Base-by-base conservation (phyloP, 2,888 invertebrate genomes). In the Drosophila trichaetosa region DNA sequence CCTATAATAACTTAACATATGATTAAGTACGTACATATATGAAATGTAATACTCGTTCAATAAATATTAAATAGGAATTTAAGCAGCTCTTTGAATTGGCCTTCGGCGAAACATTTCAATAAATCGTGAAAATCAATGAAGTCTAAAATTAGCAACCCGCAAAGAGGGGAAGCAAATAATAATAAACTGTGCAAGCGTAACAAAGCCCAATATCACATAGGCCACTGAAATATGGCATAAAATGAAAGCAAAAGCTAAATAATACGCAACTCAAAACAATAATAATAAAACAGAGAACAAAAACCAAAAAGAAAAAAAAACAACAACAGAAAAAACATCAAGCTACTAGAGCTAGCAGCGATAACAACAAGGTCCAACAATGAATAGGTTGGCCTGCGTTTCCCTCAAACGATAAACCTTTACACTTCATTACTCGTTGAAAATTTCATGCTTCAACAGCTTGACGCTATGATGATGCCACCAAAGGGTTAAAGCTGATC, bases 381-480 rank as follows among this genome's bases (percentile, higher is more conserved):
- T 52, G 36, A 77, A 62, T 69, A 36, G 58, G 65, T 42, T 65
- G 76, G 68, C 69, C 66, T 80, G 79, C 69, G 76, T 73, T 79
- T 80, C 69, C 71, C 77, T 87, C 78, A 70, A 87, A 73, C 89
- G 87, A 87, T 87, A 87, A 89, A 87, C 89, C 89, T 85, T 89
- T 87, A 72, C 87, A 80, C 85, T 87, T 87, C 87, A 87, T 87
- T 87, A 89, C 76, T 67, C 82, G 72, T 85, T 71, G 68, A 80
- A 85, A 87, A 89, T 89, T 87, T 87, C 87, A 89, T 79, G 87
- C 87, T 82, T 69, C 82, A 87, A 89, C 89, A 87, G 87, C 87
- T 87, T 78, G 70, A 63, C 68, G 79, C 72, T 82, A 65, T 72
- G 86, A 46, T 56, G 54, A 49, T 27, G 73, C 79, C 76, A 82